These are phyloP conservation scores for Platalea minor DNA, from an alignment of 2,797 vertebrate genomes.

Conservation along the genomic window DNA sequence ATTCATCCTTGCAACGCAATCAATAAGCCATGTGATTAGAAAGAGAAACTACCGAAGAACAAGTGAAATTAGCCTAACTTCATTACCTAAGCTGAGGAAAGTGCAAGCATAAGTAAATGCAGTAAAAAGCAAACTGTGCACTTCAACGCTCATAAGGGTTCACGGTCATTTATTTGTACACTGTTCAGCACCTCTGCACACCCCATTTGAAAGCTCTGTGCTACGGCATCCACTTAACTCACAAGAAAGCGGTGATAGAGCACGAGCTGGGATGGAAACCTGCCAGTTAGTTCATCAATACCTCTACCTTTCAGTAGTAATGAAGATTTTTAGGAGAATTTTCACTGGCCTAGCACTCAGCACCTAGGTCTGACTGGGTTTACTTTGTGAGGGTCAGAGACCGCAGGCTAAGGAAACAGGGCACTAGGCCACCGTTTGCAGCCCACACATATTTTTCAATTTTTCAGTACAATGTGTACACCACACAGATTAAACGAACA, in stretches of 20 bases:
- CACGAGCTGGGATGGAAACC: background rate
- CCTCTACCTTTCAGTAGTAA: background rate
- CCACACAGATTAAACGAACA: background rate
- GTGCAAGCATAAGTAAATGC: background rate
- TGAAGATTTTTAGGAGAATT: background rate
- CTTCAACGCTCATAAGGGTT: background rate
- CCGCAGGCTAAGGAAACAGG: background rate
- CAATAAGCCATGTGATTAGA: background rate
- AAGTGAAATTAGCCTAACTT: constrained; percentile 14
- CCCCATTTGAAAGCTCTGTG: background rate
- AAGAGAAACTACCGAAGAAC: background rate
- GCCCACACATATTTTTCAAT: background rate
- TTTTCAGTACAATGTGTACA: background rate
- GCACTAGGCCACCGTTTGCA: background rate
- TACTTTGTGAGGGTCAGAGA: background rate
- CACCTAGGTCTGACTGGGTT: background rate
- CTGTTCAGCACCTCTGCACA: background rate
- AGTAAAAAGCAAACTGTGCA: background rate
- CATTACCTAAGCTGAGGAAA: background rate
- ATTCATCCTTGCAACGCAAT: background rate
- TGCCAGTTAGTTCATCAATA: background rate
- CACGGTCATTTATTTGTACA: background rate
- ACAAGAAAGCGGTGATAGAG: background rate
- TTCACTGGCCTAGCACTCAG: background rate
- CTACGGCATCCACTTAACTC: background rate